Evolutionary conservation across 2,888 invertebrate genomes (phyloP).

Genomic region (Tanytarsus gracilentus): DNA sequence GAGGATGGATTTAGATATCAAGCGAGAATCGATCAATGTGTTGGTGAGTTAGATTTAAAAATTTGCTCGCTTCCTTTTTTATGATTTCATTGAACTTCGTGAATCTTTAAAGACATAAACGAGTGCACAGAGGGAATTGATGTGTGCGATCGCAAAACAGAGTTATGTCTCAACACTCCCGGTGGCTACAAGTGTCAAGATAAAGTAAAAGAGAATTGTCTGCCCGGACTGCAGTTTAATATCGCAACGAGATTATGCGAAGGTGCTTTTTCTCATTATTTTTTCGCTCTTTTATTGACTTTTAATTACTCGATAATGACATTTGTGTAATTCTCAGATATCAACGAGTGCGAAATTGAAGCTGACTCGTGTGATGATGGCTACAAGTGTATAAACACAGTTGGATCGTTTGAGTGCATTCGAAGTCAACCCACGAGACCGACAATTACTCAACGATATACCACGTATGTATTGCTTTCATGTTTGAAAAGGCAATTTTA

Average conservation of each 20-base stretch:
- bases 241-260: slow-evolving; percentile 48
- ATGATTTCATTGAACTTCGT: no score
- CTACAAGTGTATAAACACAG: slow-evolving; percentile 62
- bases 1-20: slow-evolving; percentile 49
- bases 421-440: no score
- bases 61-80: not conserved
- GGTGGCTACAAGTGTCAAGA: slow-evolving; percentile 62
- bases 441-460: not conserved
- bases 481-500: not conserved
- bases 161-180: slow-evolving; percentile 61
- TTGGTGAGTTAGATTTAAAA: slow-evolving; percentile 45
- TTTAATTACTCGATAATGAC: not conserved
- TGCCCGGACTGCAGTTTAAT: slow-evolving; percentile 56
- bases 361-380: slow-evolving; percentile 49
- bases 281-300: not conserved
- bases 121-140: slow-evolving; percentile 58
- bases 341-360: slow-evolving; percentile 60
- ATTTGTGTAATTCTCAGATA: slow-evolving; percentile 48
- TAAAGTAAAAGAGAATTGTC: slow-evolving; percentile 53
- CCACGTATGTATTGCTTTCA: not conserved
- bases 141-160: slow-evolving; percentile 56
- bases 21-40: slow-evolving; percentile 47
- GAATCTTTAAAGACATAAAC: slow-evolving; percentile 53
- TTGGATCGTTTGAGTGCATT: slow-evolving; percentile 64
- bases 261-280: slow-evolving; percentile 41